Percentiles rank a stretch among this genome's conserved stretches.
These are phyloP conservation scores for Asbolus verrucosus DNA, from an alignment of 1,140 invertebrate species.

Conservation along the genomic window DNA sequence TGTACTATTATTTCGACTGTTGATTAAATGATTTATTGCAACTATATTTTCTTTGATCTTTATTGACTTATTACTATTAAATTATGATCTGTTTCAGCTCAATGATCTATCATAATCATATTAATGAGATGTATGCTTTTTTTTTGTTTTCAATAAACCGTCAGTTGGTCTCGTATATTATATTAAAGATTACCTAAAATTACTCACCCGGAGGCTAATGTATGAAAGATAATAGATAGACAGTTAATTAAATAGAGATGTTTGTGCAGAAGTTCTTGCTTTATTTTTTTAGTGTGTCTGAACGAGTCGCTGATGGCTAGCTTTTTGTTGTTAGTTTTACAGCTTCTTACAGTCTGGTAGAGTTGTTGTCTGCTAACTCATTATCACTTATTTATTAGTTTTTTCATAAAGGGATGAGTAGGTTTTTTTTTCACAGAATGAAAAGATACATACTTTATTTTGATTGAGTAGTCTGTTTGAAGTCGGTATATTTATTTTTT, in stretches of 20 bases:
- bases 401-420: too few species aligned
- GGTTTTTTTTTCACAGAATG: not conserved
- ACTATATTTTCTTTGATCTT: constrained; percentile 9
- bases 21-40: constrained; percentile 15
- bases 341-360: too few species aligned
- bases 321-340: constrained; percentile 10
- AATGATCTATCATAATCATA: constrained; percentile 37
- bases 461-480: too few species aligned
- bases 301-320: constrained; percentile 20
- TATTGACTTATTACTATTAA: constrained; percentile 37
- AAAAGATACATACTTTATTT: too few species aligned
- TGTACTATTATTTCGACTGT: not conserved
- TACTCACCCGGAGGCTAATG: constrained; percentile 10
- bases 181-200: constrained; percentile 31
- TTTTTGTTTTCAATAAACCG: constrained; percentile 25
- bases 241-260: constrained; percentile 34
- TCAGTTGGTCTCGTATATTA: not conserved
- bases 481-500: too few species aligned
- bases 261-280: constrained; percentile 24
- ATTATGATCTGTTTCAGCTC: constrained; percentile 21
- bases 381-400: too few species aligned
- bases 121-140: constrained; percentile 26
- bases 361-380: too few species aligned
- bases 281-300: constrained; percentile 8
- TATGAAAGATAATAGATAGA: constrained; percentile 10